phyloP scores from a whole-genome alignment of 2,888 invertebrate species.

The Blomia tropicalis region DNA sequence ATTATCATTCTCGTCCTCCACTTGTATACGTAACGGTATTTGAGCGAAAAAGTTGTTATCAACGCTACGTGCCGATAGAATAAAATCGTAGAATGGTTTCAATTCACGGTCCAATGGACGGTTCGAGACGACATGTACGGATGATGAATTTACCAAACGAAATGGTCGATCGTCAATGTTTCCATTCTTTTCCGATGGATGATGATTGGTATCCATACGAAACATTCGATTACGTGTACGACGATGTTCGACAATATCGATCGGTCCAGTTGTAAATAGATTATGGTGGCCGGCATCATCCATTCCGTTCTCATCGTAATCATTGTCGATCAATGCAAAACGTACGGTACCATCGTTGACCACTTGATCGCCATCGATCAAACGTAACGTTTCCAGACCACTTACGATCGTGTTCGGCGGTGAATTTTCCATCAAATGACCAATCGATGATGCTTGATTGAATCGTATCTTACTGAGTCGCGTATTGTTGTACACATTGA shows the following conservation, averaged over 20 bases:
- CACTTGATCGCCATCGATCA: slow-evolving; percentile 38
- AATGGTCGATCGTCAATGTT: not conserved
- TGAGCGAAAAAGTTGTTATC: slow-evolving; percentile 51
- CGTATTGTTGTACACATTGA: slow-evolving; percentile 63
- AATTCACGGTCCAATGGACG: slow-evolving; percentile 61
- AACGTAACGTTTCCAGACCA: slow-evolving; percentile 54
- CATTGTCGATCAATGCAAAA: slow-evolving; percentile 54
- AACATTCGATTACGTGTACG: not conserved
- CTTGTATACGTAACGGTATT: slow-evolving; percentile 55
- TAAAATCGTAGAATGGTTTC: slow-evolving; percentile 52
- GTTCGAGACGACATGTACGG: slow-evolving; percentile 30
- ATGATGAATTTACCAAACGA: slow-evolving; percentile 14
- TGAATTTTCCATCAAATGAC: slow-evolving; percentile 55
- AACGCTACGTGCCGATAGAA: slow-evolving; percentile 61
- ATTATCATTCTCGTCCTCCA: slow-evolving; percentile 81
- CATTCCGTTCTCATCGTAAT: slow-evolving; percentile 32
- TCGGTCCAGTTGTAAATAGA: not conserved
- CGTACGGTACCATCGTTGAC: slow-evolving; percentile 58
- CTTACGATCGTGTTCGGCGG: slow-evolving; percentile 54
- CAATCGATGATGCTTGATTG: slow-evolving; percentile 46
- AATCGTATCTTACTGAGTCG: slow-evolving; percentile 56
- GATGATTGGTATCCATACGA: not conserved
- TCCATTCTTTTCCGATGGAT: not conserved
- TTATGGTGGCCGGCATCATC: not conserved
- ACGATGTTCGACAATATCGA: not conserved